Evolutionary conservation across 2,113 vertebrate genomes (phyloP).

Genomic region (Pomatorhinus ruficollis): DNA sequence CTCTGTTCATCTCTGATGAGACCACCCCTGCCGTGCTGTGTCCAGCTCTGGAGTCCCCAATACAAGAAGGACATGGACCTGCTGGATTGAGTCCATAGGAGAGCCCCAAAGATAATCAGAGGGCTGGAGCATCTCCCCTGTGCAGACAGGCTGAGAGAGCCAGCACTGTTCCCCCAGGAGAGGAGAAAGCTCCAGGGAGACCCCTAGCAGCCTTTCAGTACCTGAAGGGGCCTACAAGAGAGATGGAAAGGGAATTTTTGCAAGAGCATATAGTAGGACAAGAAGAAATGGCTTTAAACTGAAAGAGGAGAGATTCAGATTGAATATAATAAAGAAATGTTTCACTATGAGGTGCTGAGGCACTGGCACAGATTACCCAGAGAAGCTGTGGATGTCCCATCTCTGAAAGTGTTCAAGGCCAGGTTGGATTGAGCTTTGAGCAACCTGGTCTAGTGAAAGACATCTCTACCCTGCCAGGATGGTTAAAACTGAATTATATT

Average conservation of each 20-base stretch:
- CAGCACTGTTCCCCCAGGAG: background rate
- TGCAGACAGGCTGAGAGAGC: background rate
- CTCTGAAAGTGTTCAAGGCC: background rate
- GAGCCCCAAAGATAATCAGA: background rate
- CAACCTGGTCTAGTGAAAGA: background rate
- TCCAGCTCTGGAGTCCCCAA: background rate
- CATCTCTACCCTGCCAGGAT: fast-evolving
- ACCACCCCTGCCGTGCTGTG: background rate
- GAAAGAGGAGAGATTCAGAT: background rate
- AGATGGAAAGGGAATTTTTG: background rate
- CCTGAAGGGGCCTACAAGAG: background rate
- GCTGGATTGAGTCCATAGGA: background rate
- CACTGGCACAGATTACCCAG: background rate
- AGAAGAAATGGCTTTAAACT: background rate
- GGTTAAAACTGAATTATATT: background rate
- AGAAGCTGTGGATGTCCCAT: background rate
- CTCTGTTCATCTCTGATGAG: background rate
- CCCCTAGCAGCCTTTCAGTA: background rate
- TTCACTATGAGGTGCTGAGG: background rate
- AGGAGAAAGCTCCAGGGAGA: background rate
- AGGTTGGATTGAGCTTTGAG: background rate
- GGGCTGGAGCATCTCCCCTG: background rate
- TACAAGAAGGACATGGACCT: background rate
- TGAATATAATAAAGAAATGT: background rate
- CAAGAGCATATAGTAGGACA: background rate